A percentile compares a stretch with the other conserved stretches of the same genome.
These are phyloP conservation scores for Adelognathus sp. DNA, from an alignment of 2,888 invertebrate genomes.

Conservation along the genomic window DNA sequence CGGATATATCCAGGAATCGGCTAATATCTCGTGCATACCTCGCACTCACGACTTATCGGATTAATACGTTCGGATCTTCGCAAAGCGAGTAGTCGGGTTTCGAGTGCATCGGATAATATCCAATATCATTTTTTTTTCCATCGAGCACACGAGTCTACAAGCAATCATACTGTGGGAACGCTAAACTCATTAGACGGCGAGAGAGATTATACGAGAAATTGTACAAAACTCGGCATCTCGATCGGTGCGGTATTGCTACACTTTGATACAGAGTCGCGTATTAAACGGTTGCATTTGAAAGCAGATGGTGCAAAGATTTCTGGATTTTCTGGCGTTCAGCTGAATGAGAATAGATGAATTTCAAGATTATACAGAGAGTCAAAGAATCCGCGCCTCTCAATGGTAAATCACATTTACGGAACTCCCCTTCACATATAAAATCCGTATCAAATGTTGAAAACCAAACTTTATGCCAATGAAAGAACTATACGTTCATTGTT, in stretches of 20 bases:
- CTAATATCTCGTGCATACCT: slow-evolving; percentile 45
- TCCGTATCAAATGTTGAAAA: too few relatives aligned
- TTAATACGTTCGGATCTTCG: slow-evolving; percentile 53
- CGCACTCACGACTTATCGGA: slow-evolving; percentile 55
- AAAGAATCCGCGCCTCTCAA: too few relatives aligned
- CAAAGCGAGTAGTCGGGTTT: not conserved
- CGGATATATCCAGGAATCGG: slow-evolving; percentile 48
- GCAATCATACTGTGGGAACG: slow-evolving; percentile 57
- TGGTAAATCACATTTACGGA: too few relatives aligned
- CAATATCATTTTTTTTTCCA: slow-evolving; percentile 40
- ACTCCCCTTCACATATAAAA: too few relatives aligned
- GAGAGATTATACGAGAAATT: slow-evolving; percentile 55
- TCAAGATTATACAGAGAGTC: not conserved
- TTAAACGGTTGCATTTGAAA: not conserved
- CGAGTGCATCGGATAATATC: slow-evolving; percentile 29
- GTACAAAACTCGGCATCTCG: slow-evolving; percentile 28
- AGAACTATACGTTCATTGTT: not conserved
- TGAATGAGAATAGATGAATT: not conserved
- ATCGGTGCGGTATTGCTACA: slow-evolving; percentile 41
- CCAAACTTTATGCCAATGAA: too few relatives aligned
- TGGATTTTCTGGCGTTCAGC: not conserved
- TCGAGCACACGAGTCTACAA: slow-evolving; percentile 16
- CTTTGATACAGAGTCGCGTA: slow-evolving; percentile 40
- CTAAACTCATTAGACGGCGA: slow-evolving; percentile 53
- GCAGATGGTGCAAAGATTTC: not conserved